Conservation (phyloP, 1,140 invertebrate genomes). For the Heliconius himera region DNA sequence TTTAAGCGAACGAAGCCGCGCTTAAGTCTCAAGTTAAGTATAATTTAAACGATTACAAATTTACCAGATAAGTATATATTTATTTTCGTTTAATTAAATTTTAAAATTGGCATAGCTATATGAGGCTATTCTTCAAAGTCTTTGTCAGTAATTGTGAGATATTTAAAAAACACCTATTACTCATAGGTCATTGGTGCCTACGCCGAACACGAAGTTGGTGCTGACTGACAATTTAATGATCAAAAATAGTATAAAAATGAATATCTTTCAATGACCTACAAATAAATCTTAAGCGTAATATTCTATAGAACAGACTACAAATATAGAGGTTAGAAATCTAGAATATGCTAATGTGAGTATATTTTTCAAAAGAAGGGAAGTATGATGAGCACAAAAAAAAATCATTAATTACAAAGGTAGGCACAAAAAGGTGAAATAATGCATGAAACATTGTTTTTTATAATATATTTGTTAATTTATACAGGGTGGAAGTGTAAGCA, state of each 20-base stretch:
- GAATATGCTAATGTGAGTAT: neutral
- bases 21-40: too few species aligned
- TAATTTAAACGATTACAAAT: too few species aligned
- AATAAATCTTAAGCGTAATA: neutral
- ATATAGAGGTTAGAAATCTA: neutral
- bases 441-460: too few species aligned
- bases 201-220: conserved; percentile 54
- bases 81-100: too few species aligned
- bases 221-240: conserved; percentile 50
- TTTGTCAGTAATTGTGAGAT: neutral
- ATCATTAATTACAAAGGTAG: too few species aligned
- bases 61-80: too few species aligned
- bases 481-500: too few species aligned
- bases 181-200: conserved; percentile 72
- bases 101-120: neutral
- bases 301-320: neutral
- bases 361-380: too few species aligned
- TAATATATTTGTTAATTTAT: too few species aligned
- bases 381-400: too few species aligned
- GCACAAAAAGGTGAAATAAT: too few species aligned
- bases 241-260: conserved; percentile 39
- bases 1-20: too few species aligned
- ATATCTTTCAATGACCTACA: conserved; percentile 26
- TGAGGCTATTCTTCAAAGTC: neutral
- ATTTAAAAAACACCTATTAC: conserved; percentile 44